Conservation (phyloP, 2,113 vertebrate species). For the Rhinopithecus roxellana region DNA sequence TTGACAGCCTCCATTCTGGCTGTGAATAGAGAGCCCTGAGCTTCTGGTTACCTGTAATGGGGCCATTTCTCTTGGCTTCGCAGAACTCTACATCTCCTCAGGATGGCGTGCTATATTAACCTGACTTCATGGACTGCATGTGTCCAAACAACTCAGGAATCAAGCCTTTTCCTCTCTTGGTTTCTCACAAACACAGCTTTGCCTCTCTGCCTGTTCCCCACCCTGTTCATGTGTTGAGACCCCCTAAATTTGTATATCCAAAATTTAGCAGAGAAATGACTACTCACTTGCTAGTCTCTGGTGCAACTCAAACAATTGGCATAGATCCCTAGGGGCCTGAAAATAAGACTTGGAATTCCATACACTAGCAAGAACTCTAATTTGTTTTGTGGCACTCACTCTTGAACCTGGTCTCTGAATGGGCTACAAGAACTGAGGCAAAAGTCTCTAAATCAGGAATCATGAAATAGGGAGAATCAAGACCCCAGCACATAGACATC, state of each 20-base stretch:
- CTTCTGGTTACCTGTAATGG: not conserved
- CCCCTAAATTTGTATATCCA: not conserved
- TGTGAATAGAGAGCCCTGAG: not conserved
- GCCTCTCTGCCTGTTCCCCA: not conserved
- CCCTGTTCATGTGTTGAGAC: accelerated
- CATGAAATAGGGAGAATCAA: not conserved
- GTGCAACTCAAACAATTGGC: not conserved
- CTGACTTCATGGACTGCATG: not conserved
- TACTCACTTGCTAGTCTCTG: not conserved
- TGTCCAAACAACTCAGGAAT: not conserved
- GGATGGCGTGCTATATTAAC: not conserved
- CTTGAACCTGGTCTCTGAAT: not conserved
- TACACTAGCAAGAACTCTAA: not conserved
- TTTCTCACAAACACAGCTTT: not conserved
- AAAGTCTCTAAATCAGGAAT: not conserved
- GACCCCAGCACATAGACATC: not conserved
- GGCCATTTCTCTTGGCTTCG: not conserved
- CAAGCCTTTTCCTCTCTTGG: not conserved
- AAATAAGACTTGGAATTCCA: not conserved
- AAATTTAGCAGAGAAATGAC: not conserved
- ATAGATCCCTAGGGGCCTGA: not conserved
- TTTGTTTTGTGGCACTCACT: not conserved
- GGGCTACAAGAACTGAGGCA: not conserved
- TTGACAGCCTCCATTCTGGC: not conserved
- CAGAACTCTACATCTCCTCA: not conserved